Base-by-base conservation (phyloP, 92 coral and sea anemone genomes). In the Galaxea fascicularis region DNA sequence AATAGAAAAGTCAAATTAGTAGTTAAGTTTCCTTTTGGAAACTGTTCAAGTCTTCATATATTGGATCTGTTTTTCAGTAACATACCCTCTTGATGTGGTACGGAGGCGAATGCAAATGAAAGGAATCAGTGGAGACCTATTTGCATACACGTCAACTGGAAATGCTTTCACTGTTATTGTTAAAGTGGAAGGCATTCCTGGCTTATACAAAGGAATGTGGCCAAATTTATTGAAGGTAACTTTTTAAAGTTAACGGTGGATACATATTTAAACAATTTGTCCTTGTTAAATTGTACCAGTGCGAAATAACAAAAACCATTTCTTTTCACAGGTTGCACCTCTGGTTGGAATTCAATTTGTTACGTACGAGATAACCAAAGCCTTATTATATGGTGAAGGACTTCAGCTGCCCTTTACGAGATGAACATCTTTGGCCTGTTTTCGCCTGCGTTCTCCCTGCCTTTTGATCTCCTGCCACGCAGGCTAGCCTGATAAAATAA, bases 41-140 rank as follows among this genome's bases (percentile, higher is more conserved):
- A 44, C 17, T 47, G 63, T 20, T 3, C 14, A n/a, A 8, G 31
- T 35, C 41, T 35, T 35, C 8, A 10, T 79, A 12, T 57, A 44
- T 16, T n/a, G 24, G n/a, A n/a, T n/a, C n/a, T n/a, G n/a, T n/a
- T 73, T 51, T 39, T 65, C 82, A 94, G 98, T 88, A 25, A 94
- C 98, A 1, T 94, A 94, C 49, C 98, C 98, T 4, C 67, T 94
- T 21, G 98, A 94, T 78, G 98, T 94, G 65, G 98, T 94, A 2
- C 95, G 98, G 17, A 92, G 98, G 4, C 87, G 98, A 14, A 92
- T 94, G 95, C 98, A 94, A 65, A 94, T 94, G 98, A 94, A 89
- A 29, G 98, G 98, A 0, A 77, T 92, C n/a, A 93, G 87, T 79
- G 87, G 92, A 16, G 59, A 69, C 25, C 84, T 89, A 68, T 94